A percentile compares a stretch with the other conserved stretches of the same genome.
Conservation (phyloP, 2,113 vertebrate species). For the Myodes glareolus region DNA sequence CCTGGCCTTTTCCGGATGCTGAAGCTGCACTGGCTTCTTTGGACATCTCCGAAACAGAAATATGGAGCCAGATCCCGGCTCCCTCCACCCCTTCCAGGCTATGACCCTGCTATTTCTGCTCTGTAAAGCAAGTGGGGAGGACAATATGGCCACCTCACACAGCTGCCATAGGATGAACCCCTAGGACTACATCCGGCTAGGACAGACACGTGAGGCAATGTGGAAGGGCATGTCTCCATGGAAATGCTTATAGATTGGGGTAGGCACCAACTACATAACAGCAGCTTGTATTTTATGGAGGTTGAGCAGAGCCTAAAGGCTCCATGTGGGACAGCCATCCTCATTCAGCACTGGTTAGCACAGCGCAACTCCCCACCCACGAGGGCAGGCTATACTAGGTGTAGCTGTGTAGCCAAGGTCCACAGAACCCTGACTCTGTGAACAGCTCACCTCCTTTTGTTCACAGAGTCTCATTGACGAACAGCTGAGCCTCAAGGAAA, state of each 20-base stretch:
- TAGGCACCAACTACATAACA: background rate
- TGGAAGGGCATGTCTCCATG: background rate
- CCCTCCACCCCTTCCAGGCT: background rate
- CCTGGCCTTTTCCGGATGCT: background rate
- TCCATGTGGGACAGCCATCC: rapidly evolving
- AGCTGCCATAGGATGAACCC: background rate
- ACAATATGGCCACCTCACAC: background rate
- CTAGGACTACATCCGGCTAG: rapidly evolving
- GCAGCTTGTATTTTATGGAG: background rate
- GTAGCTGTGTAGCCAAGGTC: no score
- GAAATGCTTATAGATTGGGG: background rate
- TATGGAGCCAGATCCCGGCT: background rate
- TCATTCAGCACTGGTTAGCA: background rate
- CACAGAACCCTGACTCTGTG: rapidly evolving
- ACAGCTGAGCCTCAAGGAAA: constrained; percentile 87
- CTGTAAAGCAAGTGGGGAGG: background rate
- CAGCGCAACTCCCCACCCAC: background rate
- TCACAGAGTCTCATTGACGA: constrained; percentile 88
- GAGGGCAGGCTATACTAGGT: rapidly evolving
- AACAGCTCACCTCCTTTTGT: background rate
- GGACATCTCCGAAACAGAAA: background rate
- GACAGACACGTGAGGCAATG: background rate
- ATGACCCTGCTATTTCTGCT: background rate
- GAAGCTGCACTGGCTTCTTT: background rate
- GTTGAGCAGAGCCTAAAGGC: background rate